Base-by-base conservation (phyloP, 2,797 vertebrate species). In the Eidolon dupreanum region DNA sequence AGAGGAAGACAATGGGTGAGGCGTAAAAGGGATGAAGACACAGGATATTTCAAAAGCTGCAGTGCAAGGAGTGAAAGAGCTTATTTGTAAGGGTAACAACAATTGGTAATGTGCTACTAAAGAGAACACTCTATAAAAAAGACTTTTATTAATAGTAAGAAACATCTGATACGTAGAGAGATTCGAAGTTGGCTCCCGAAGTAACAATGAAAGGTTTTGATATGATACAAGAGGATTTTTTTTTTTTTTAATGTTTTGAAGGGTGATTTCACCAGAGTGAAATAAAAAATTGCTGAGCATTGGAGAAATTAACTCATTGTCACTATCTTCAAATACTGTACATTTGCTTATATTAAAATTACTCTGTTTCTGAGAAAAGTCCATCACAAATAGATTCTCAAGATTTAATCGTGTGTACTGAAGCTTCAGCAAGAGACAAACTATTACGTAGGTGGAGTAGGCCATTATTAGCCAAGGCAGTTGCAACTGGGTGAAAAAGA, bases 401-500 rank as follows among this genome's bases (percentile, higher is more conserved):
- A 28, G 11, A 74, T 16, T 95, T 92, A 79, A 75, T 4, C 43
- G 57, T 86, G 28, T 71, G 17, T 22, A 0, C 5, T 95, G n/a
- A 88, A 87, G 8, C 19, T 61, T 79, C 38, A 33, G 31, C 51
- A 38, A 68, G 68, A 70, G 63, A 79, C 90, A 57, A 22, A 53
- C 63, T 68, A 53, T 8, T 92, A 92, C 95, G 41, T 6, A 85
- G 36, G 65, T 49, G 33, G 55, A 97, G 26, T 13, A 91, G 53
- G 20, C 16, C 68, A 91, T 24, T 81, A 26, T 68, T 93, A 78
- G 49, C 68, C 2, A 22, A 6, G 36, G 41, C 6, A 77, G 78
- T 97, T 96, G 31, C 86, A 91, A 81, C 46, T 96, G 28, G 0
- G 0, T 85, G 33, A 90, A 90, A 36, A 97, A 11, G 1, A 94